phyloP scores from a whole-genome alignment of 2,797 vertebrate genomes.

The Myripristis murdjan region DNA sequence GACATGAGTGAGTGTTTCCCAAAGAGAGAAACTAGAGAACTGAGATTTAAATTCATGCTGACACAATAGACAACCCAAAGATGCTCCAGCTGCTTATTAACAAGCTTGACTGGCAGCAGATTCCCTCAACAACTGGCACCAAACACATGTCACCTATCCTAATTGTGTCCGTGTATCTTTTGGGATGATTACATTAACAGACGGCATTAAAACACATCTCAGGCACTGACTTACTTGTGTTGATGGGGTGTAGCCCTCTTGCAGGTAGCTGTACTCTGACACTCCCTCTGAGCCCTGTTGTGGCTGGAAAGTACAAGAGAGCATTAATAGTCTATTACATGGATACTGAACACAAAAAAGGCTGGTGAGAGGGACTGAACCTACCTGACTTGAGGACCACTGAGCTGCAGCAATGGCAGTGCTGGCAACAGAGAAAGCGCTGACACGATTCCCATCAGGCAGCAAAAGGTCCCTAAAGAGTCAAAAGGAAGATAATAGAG shows the following conservation, averaged over 20 bases:
- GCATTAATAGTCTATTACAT: slow-evolving; percentile 1
- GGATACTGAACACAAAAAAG: not conserved
- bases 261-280: slow-evolving; percentile 93
- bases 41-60: too few species aligned
- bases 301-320: slow-evolving; percentile 77
- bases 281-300: slow-evolving; percentile 90
- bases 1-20: too few species aligned
- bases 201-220: not conserved
- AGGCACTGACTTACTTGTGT: slow-evolving; percentile 87
- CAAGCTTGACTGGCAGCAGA: too few species aligned
- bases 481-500: not conserved
- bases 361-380: slow-evolving; percentile 1
- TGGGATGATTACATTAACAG: not conserved
- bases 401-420: slow-evolving; percentile 99
- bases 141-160: too few species aligned
- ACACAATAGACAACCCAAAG: too few species aligned
- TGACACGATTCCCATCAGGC: slow-evolving; percentile 96
- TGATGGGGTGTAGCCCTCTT: slow-evolving; percentile 92
- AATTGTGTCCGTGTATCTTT: too few species aligned
- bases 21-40: too few species aligned
- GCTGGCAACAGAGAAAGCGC: slow-evolving; percentile 97
- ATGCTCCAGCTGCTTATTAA: too few species aligned
- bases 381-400: slow-evolving; percentile 98
- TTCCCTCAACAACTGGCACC: too few species aligned
- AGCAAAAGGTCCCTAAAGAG: slow-evolving; percentile 92